phyloP scores from a whole-genome alignment of 2,113 vertebrate species.

The Pseudonaja textilis region DNA sequence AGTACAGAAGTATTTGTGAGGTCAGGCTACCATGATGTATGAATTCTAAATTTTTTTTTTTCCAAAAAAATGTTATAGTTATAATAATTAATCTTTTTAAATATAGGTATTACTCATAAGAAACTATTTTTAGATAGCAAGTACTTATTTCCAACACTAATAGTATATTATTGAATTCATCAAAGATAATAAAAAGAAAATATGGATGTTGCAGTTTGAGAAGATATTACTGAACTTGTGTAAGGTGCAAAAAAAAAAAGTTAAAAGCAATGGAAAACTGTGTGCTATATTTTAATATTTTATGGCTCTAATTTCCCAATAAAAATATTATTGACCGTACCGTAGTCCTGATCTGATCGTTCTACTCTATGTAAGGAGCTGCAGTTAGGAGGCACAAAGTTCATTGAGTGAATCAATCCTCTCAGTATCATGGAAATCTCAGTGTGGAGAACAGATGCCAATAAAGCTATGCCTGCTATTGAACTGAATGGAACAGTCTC shows the following conservation, averaged over 20 bases:
- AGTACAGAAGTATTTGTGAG: neutral
- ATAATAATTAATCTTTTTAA: neutral
- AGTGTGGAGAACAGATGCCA: neutral
- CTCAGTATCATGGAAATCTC: neutral
- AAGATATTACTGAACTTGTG: neutral
- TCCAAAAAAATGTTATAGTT: neutral
- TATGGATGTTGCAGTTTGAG: neutral
- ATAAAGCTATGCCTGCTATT: neutral
- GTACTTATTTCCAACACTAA: neutral
- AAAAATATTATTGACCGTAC: neutral
- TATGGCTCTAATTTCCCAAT: neutral
- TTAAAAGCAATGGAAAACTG: neutral
- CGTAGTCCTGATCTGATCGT: constrained; percentile 8
- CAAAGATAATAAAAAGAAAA: constrained; percentile 25
- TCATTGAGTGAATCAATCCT: neutral
- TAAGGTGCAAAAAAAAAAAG: neutral
- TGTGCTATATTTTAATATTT: neutral
- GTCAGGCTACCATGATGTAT: neutral
- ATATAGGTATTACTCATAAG: neutral
- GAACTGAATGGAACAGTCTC: neutral
- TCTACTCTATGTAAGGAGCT: neutral
- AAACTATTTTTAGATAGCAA: neutral
- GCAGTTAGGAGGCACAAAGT: neutral
- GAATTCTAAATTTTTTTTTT: neutral
- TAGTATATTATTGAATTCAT: neutral